A percentile compares a stretch with the other conserved stretches of the same genome.
These are phyloP conservation scores for Crotalus horridus DNA, from an alignment of 2,113 vertebrate species.

Conservation along the genomic window DNA sequence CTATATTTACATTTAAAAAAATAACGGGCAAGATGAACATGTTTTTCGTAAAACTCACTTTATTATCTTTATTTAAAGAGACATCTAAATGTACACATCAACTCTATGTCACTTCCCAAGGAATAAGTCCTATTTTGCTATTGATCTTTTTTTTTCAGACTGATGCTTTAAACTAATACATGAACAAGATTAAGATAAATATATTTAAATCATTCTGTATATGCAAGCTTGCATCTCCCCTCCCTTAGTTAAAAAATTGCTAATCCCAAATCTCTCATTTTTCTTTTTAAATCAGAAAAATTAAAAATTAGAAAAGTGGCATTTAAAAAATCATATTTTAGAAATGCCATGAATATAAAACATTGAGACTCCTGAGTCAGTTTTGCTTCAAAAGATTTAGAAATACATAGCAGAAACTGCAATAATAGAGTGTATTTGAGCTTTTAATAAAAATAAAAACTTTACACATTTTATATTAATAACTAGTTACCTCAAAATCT, in stretches of 20 bases:
- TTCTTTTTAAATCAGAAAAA: background rate
- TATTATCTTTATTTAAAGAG: background rate
- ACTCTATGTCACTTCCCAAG: background rate
- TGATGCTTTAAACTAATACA: background rate
- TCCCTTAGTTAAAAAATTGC: background rate
- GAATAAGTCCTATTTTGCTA: background rate
- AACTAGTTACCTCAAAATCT: background rate
- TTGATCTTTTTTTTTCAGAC: background rate
- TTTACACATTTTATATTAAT: background rate
- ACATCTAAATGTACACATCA: background rate
- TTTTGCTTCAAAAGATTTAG: background rate
- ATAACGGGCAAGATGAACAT: background rate
- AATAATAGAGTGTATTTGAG: background rate
- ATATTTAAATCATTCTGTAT: background rate
- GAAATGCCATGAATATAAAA: background rate
- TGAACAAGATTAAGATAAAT: background rate
- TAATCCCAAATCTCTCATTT: background rate
- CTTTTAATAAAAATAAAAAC: background rate
- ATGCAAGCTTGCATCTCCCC: background rate
- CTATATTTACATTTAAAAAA: background rate
- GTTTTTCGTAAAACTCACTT: background rate
- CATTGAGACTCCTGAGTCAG: background rate
- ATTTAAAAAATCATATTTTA: background rate
- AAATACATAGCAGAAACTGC: background rate
- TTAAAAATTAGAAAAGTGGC: background rate